phyloP scores from a whole-genome alignment of 2,113 vertebrate genomes.

The Aegithalos caudatus region DNA sequence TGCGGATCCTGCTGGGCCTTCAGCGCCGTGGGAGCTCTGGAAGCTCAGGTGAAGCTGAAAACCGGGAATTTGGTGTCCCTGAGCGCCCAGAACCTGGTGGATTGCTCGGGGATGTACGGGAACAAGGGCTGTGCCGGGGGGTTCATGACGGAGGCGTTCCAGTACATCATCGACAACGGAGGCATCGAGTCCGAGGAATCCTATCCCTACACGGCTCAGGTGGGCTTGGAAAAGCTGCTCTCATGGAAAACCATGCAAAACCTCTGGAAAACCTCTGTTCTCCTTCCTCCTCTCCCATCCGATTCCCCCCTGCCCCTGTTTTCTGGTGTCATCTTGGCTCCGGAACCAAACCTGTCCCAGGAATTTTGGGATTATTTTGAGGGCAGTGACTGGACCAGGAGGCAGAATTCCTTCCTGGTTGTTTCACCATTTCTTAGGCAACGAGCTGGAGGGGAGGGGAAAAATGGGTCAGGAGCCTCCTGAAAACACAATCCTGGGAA shows the following conservation, averaged over 20 bases:
- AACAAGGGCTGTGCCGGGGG: slow-evolving; percentile 81
- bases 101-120: slow-evolving; percentile 76
- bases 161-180: slow-evolving; percentile 80
- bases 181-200: slow-evolving; percentile 79
- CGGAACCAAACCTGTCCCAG: not conserved
- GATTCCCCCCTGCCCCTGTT: fast-evolving
- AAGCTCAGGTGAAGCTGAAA: slow-evolving; percentile 80
- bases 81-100: slow-evolving; percentile 88
- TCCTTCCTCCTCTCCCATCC: not conserved
- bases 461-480: not conserved
- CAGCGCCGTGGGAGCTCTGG: slow-evolving; percentile 84
- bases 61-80: slow-evolving; percentile 79
- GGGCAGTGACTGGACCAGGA: not conserved
- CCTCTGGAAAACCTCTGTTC: fast-evolving
- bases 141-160: slow-evolving; percentile 63
- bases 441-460: not conserved
- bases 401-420: not conserved
- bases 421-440: not conserved
- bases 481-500: not conserved
- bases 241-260: fast-evolving
- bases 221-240: fast-evolving
- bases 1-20: slow-evolving; percentile 91
- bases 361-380: fast-evolving
- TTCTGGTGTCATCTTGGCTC: not conserved
- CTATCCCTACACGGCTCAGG: slow-evolving; percentile 85